phyloP scores from a whole-genome alignment of 37 sponge, comb jelly and placozoan genomes.

The Chondrosia reniformis region DNA sequence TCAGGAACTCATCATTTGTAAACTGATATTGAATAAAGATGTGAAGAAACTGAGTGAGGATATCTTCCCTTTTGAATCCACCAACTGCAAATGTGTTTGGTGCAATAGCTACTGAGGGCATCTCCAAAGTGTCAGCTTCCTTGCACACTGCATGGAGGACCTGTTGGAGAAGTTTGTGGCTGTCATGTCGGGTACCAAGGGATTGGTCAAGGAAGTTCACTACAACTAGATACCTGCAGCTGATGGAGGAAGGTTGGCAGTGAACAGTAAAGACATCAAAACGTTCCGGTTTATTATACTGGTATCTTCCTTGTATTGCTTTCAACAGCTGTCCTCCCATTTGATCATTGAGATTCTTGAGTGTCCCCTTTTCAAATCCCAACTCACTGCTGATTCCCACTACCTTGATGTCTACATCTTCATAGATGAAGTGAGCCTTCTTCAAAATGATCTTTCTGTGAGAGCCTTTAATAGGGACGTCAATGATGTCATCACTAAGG shows the following conservation, averaged over 20 bases:
- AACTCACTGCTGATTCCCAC: slow-evolving; percentile 20
- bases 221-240: background rate
- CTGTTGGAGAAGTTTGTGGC: slow-evolving; percentile 6
- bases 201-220: background rate
- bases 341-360: slow-evolving; percentile 4
- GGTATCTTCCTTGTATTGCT: slow-evolving; percentile 11
- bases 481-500: background rate
- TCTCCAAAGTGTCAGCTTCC: slow-evolving; percentile 30
- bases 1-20: slow-evolving; percentile 17
- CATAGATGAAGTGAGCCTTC: slow-evolving; percentile 17
- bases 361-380: background rate
- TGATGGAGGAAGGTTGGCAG: background rate
- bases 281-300: background rate
- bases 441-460: slow-evolving; percentile 12
- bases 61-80: background rate
- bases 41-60: background rate
- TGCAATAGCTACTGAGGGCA: slow-evolving; percentile 17
- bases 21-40: slow-evolving; percentile 16
- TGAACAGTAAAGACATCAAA: slow-evolving; percentile 26
- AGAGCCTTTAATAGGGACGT: slow-evolving; percentile 2
- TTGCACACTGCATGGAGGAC: slow-evolving; percentile 7
- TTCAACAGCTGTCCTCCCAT: background rate
- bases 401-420: slow-evolving; percentile 12
- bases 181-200: slow-evolving; percentile 7
- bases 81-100: background rate